Evolutionary conservation across 2,888 invertebrate genomes (phyloP), one percentile per base, ranked within the genome.

Genomic region (Bimastos eiseni): DNA sequence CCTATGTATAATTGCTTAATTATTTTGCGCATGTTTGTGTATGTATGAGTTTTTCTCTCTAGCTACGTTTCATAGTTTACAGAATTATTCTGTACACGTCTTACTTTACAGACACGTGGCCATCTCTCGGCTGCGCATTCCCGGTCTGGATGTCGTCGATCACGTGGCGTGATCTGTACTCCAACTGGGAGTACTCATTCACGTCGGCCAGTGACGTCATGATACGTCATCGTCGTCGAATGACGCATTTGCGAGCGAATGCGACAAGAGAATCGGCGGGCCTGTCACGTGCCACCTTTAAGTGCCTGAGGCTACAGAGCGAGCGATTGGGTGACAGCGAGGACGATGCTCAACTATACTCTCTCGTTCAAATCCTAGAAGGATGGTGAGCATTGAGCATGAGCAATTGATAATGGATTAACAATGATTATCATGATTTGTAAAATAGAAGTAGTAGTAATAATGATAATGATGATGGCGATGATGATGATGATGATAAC

Each of bases 231-330:
- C n/a, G 70, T 36, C 49, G 49, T 17, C 34, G 70, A 70, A 86
- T 86, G 2, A 24, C 36, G n/a, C 37, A 36, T 34, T n/a, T n/a
- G n/a, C 36, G 44, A 30, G 33, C 34, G 86, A 88, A 90, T 24
- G 41, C n/a, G 49, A 34, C 38, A 38, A 44, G 24, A 6, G 37
- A 38, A 13, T 90, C 83, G 37, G 17, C 13, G 37, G 70, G 38
- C 13, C 41, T 49, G 33, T 44, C 84, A 34, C 83, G 84, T 49
- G 84, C 88, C n/a, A 86, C 41, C 49, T 90, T 90, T 55, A 90
- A 90, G 88, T 90, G 90, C 88, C 88, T 90, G 70, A 90, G 24
- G 41, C 88, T 90, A 15, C 86, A 34, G 6, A 36, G 86, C n/a
- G 36, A 86, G 37, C 34, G 36, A 19, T 13, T 36, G 86, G 24